Conservation (phyloP, 2,113 vertebrate genomes). For the Melierax canorus region DNA sequence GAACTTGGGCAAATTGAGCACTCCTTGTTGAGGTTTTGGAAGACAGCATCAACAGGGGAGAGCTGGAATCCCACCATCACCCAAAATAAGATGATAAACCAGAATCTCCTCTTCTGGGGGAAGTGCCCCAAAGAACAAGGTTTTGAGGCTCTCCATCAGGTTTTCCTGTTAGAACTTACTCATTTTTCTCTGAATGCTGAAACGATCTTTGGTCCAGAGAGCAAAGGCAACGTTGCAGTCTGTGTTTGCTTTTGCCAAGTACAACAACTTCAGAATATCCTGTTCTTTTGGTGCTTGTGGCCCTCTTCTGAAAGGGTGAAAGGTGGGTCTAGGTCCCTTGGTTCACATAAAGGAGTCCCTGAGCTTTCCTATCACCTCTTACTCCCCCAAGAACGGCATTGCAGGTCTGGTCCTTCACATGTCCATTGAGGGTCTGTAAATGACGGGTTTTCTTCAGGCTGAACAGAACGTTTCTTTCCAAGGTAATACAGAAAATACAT, state of each 20-base stretch:
- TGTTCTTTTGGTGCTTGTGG: neutral
- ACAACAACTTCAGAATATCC: neutral
- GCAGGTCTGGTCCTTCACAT: neutral
- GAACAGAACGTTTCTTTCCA: neutral
- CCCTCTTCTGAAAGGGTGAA: neutral
- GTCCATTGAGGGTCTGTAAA: neutral
- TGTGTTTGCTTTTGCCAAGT: neutral
- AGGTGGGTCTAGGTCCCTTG: neutral
- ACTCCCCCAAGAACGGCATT: neutral
- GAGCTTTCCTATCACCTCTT: neutral
- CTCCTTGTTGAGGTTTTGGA: neutral
- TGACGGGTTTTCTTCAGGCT: neutral
- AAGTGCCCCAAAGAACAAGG: neutral
- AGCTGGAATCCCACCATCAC: neutral
- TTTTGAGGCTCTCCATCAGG: neutral
- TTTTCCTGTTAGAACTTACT: neutral
- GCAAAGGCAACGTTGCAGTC: rapidly evolving
- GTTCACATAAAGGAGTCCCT: neutral
- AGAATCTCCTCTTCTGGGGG: neutral
- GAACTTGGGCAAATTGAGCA: neutral
- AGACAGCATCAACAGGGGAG: neutral
- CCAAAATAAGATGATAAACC: neutral
- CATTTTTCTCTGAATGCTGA: neutral
- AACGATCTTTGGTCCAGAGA: neutral
- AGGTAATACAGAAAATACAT: neutral